Base-by-base conservation (phyloP, 1,140 invertebrate species). In the Radopholus similis region DNA sequence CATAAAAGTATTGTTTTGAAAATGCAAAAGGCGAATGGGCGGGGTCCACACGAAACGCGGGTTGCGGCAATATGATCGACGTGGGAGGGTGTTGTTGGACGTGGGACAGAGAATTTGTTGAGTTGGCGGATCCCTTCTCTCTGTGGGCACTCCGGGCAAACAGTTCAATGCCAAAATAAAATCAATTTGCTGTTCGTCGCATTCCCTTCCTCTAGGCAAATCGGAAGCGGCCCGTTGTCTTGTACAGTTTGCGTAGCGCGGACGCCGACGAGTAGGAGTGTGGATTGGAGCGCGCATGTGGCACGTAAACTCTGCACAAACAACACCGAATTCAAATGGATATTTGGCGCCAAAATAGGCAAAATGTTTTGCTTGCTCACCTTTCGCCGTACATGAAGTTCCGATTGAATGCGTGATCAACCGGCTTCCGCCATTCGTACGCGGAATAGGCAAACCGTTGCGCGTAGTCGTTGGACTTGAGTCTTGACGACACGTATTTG, bases 341-440 rank as follows among this genome's bases (percentile, higher is more conserved):
- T 11, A 26, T 40, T 51, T 51, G 23, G 23, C 9, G 32, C 56
- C 28, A 53, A 40, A n/a, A 18, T 47, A 18, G 8, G 44, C 44
- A 1, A 47, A 4, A 58, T 15, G 18, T 42, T 53, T 13, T 30
- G 34, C 28, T 13, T n/a, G 13, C 28, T 32, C 15, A 62, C 59
- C 59, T 64, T 42, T 72, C 75, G 35, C 71, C 74, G 44, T 77
- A 73, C 72, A 79, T 74, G 54, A 79, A 76, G 57, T 82, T 71
- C 3, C 79, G 76, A 55, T 81, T 82, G 66, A 81, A 81, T 6
- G 77, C 53, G 44, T 81, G 74, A 51, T 81, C 80, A 23, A 76
- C 73, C 18, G 80, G 77, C 55, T 82, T 82, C 53, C 73, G 77
- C 80, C 77, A 80, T 70, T 81, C 79, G 56, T 81, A 81, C 11